Percentiles rank a stretch among this genome's conserved stretches.
phyloP scores from a whole-genome alignment of 2,888 invertebrate species.

The Elysia crispata region DNA sequence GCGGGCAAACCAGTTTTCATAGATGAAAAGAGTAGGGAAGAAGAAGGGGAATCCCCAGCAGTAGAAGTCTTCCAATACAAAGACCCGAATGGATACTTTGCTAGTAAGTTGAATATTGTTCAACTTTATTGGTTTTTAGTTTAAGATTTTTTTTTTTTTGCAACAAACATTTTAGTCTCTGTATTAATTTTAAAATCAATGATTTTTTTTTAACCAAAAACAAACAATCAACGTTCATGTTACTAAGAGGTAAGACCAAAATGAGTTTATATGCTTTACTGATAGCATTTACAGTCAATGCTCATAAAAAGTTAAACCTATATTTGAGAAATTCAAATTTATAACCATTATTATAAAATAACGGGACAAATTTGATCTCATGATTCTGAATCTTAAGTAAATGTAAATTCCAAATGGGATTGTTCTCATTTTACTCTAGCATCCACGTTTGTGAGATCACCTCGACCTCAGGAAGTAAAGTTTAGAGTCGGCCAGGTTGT shows the following conservation, averaged over 20 bases:
- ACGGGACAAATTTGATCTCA: no score
- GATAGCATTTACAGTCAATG: no score
- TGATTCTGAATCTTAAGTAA: neutral
- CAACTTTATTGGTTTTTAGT: neutral
- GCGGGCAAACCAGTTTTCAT: slow-evolving; percentile 18
- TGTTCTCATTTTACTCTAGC: slow-evolving; percentile 57
- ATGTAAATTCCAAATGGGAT: neutral
- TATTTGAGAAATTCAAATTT: neutral
- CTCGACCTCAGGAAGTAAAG: slow-evolving; percentile 76
- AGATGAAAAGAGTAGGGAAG: slow-evolving; percentile 57
- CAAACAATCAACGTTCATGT: no score
- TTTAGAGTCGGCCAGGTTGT: slow-evolving; percentile 80
- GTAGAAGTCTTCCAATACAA: slow-evolving; percentile 77
- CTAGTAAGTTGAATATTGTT: slow-evolving; percentile 60
- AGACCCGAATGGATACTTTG: slow-evolving; percentile 77
- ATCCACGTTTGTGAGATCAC: slow-evolving; percentile 76
- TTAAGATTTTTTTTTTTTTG: no score
- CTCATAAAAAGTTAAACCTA: neutral
- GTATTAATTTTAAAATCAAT: no score
- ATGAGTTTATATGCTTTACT: no score
- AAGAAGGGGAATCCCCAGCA: slow-evolving; percentile 77
- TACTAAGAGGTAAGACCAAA: no score
- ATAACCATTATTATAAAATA: neutral
- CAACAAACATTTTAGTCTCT: neutral
- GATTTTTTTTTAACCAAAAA: no score